phyloP scores from a whole-genome alignment of 1,140 invertebrate species.

The Drosophila sturtevanti region DNA sequence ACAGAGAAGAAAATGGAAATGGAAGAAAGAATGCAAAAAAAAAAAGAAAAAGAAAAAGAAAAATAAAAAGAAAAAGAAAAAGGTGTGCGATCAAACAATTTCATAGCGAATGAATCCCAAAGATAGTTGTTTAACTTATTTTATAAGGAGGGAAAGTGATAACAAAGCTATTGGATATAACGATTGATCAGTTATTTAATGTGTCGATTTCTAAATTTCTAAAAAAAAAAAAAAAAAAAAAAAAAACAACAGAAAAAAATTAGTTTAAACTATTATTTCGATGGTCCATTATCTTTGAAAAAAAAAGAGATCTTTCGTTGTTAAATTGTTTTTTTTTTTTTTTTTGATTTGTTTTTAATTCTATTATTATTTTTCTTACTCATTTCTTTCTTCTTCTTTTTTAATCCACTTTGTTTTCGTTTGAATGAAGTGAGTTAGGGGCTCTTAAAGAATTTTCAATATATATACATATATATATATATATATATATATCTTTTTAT shows the following conservation, averaged over 20 bases:
- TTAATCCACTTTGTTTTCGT: not conserved
- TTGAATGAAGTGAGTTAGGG: constrained; percentile 16
- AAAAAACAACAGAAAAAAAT: not conserved
- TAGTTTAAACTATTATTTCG: constrained; percentile 3
- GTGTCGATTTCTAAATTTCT: constrained; percentile 9
- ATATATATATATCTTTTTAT: too few species aligned
- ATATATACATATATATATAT: too few species aligned
- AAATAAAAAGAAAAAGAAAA: constrained; percentile 13
- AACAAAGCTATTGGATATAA: constrained; percentile 49
- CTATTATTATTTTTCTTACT: not conserved
- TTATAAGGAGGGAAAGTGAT: constrained; percentile 78
- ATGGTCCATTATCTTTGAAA: too few species aligned
- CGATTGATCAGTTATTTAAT: constrained; percentile 36
- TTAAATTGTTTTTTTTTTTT: not conserved
- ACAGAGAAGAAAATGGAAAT: not conserved
- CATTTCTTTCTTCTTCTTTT: not conserved
- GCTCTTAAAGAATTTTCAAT: constrained; percentile 17
- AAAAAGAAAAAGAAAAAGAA: constrained; percentile 29
- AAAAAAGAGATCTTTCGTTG: too few species aligned
- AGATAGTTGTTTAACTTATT: constrained; percentile 73
- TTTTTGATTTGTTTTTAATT: not conserved
- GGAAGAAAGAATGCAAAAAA: constrained; percentile 29
- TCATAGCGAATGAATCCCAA: constrained; percentile 66
- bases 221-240: not conserved
- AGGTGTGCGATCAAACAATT: constrained; percentile 52